phyloP scores from a whole-genome alignment of 2,113 vertebrate species.

The Diadophis punctatus region DNA sequence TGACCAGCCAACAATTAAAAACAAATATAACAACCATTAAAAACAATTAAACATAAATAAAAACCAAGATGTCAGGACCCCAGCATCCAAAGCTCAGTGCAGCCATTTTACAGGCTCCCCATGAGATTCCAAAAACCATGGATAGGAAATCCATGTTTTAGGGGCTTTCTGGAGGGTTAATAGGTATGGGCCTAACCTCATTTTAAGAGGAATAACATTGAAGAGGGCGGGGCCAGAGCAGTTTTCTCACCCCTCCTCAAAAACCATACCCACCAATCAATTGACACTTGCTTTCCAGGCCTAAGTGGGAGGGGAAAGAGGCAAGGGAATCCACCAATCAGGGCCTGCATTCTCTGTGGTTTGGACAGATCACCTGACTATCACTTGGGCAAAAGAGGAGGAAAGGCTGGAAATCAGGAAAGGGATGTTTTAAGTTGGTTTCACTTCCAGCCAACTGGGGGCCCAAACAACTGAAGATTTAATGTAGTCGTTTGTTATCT shows the following conservation, averaged over 20 bases:
- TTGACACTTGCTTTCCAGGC: neutral
- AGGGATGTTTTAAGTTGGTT: neutral
- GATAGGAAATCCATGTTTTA: neutral
- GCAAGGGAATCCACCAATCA: neutral
- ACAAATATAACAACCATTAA: neutral
- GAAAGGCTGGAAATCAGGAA: neutral
- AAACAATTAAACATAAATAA: neutral
- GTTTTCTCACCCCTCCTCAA: neutral
- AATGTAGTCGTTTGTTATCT: neutral
- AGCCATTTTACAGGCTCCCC: neutral
- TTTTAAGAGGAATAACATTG: neutral
- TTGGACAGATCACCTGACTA: neutral
- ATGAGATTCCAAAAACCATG: neutral
- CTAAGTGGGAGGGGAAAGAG: neutral
- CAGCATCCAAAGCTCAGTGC: neutral
- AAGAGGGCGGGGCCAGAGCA: neutral
- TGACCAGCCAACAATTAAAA: neutral
- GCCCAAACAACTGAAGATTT: neutral
- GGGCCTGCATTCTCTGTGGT: neutral
- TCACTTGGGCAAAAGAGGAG: neutral
- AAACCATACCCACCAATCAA: neutral
- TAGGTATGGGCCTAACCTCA: neutral
- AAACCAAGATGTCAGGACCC: neutral
- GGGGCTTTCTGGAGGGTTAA: too few relatives aligned
- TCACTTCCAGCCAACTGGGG: neutral